Percentiles rank a stretch among this genome's conserved stretches.
Conservation (phyloP, 2,797 vertebrate genomes). For the Acestrorhynchus altus region DNA sequence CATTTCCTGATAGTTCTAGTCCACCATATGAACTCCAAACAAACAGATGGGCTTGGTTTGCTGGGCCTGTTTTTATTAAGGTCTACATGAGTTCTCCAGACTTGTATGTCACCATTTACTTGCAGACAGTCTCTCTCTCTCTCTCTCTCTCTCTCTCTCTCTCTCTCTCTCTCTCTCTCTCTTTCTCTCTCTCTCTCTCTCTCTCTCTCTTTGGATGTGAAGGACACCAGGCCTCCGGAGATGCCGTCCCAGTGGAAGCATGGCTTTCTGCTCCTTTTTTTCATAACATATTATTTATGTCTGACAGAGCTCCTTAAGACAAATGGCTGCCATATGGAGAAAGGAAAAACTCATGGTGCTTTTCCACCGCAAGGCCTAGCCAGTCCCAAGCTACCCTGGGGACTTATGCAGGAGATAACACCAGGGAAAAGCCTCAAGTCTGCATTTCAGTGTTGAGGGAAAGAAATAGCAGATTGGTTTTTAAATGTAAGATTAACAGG, state of each 20-base stretch:
- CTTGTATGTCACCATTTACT: conserved; percentile 51
- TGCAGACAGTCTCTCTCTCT: conserved; percentile 39
- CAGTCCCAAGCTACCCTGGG: conserved; percentile 7
- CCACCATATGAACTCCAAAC: conserved; percentile 46
- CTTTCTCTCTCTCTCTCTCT: conserved; percentile 37
- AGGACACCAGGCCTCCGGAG: conserved; percentile 80
- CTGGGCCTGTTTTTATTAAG: conserved; percentile 56
- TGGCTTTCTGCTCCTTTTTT: conserved; percentile 68
- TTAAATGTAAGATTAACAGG: neutral
- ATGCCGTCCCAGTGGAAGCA: conserved; percentile 79
- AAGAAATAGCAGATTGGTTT: neutral
- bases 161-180: conserved; percentile 35
- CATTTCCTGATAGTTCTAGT: conserved; percentile 52
- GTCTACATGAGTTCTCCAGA: conserved; percentile 58
- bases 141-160: conserved; percentile 34
- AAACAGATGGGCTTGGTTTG: conserved; percentile 61
- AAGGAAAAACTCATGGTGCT: conserved; percentile 49
- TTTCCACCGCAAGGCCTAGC: conserved; percentile 41
- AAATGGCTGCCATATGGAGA: conserved; percentile 84
- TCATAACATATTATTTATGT: conserved; percentile 84
- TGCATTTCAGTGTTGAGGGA: neutral
- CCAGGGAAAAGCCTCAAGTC: conserved; percentile 15
- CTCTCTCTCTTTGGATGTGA: conserved; percentile 59
- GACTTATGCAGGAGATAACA: conserved; percentile 40
- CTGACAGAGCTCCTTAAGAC: conserved; percentile 74